Evolutionary conservation across 2,113 vertebrate species (phyloP), one percentile per base, ranked within the genome.

Genomic region (Neoarius graeffei): DNA sequence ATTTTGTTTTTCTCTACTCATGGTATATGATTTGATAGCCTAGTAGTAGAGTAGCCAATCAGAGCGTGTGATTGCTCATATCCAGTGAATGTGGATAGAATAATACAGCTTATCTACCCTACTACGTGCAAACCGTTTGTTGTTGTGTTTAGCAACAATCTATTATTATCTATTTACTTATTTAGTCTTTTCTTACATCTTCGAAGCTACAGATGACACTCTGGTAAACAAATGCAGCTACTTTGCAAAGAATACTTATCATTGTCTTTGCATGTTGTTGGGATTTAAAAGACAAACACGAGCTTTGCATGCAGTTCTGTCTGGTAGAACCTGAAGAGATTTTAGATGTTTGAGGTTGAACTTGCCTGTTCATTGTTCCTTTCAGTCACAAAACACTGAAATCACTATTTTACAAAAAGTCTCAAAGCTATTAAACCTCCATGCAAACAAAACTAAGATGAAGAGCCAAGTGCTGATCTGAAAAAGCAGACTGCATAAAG

Each of bases 201-300:
- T 35, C 35, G 1, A 4, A 66, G 5, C 25, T 83, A n/a, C 35
- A 19, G 35, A 64, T 3, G 62, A 50, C 35, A 67, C 42, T 11
- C 62, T 52, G 82, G 62, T 10, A 83, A 67, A 66, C 60, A 67
- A 52, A 83, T 52, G 5, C 3, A 2, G 20, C 62, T 66, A 17
- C 19, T 83, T 83, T n/a, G 82, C 62, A 83, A 83, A 83, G 82
- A 67, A 52, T 10, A 52, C 23, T 83, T 52, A 83, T 83, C 67
- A 54, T 83, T 4, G 0, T 10, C 14, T 83, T 67, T 83, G 82
- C 62, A 67, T 84, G 62, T 27, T 67, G 48, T 67, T 84, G 62
- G 67, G 62, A 67, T 84, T 84, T 84, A 67, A 54, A 84, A 27
- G 48, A 42, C 82, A 84, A 84, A 84, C 67, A n/a, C 0, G 42